phyloP scores from a whole-genome alignment of 2,797 vertebrate genomes.

The Acestrorhynchus altus region DNA sequence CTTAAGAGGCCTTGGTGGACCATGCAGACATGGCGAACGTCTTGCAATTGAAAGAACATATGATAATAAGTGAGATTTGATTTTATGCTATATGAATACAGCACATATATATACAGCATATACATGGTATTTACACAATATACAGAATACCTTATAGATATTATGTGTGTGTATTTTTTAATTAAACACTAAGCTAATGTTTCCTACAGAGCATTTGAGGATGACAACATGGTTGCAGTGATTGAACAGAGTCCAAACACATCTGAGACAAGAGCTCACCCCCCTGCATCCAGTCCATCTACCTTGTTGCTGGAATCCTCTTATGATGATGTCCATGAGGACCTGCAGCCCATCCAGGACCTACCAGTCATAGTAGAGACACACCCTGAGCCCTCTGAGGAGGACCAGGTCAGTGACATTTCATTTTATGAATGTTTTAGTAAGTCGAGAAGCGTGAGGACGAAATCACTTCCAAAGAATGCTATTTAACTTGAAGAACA shows the following conservation, averaged over 20 bases:
- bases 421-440: background rate
- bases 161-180: too few species aligned
- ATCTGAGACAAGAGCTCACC: constrained; percentile 69
- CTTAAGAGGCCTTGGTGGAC: constrained; percentile 73
- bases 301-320: constrained; percentile 74
- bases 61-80: constrained; percentile 77
- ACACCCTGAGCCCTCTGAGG: constrained; percentile 70
- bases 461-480: background rate
- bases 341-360: constrained; percentile 42
- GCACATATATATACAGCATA: too few species aligned
- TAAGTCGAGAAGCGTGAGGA: background rate
- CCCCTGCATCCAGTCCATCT: constrained; percentile 67
- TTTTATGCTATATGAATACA: background rate
- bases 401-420: constrained; percentile 71
- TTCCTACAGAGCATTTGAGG: constrained; percentile 78
- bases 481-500: background rate
- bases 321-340: constrained; percentile 63
- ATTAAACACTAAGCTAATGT: background rate
- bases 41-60: constrained; percentile 73
- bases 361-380: constrained; percentile 73
- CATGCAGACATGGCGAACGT: constrained; percentile 66
- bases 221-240: constrained; percentile 77
- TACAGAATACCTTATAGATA: too few species aligned
- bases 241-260: constrained; percentile 78
- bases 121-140: too few species aligned